These are phyloP conservation scores for Alfaro cultratus DNA, from an alignment of 2,797 vertebrate genomes.

Conservation along the genomic window DNA sequence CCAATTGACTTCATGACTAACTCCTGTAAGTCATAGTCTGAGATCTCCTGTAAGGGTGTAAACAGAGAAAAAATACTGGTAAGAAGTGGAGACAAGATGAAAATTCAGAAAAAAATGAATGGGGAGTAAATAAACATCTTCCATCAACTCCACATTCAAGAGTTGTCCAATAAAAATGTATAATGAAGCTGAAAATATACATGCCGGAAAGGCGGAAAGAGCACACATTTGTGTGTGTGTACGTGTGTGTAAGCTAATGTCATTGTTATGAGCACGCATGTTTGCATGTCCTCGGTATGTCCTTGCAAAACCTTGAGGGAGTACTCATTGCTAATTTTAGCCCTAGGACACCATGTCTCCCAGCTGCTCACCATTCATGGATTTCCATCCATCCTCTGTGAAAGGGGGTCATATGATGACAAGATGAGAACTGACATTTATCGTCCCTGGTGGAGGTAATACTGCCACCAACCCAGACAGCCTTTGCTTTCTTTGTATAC, in stretches of 20 bases:
- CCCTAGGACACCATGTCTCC: conserved; percentile 63
- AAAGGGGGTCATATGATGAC: conserved; percentile 68
- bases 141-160: neutral
- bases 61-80: neutral
- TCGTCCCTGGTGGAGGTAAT: conserved; percentile 72
- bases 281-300: conserved; percentile 50
- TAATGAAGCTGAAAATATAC: conserved; percentile 14
- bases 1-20: conserved; percentile 97
- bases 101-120: neutral
- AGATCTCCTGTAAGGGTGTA: conserved; percentile 87
- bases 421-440: conserved; percentile 76
- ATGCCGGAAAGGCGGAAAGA: conserved; percentile 21
- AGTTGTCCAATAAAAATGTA: no score
- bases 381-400: conserved; percentile 67
- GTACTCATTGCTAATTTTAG: conserved; percentile 80
- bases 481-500: conserved; percentile 47
- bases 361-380: conserved; percentile 45
- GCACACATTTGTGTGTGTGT: neutral
- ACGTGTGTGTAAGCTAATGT: conserved; percentile 8
- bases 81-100: neutral
- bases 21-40: conserved; percentile 93
- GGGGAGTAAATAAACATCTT: neutral
- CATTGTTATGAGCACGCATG: conserved; percentile 31
- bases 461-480: conserved; percentile 58
- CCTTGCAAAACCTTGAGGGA: conserved; percentile 75